These are phyloP conservation scores for Nestor notabilis DNA, from an alignment of 2,113 vertebrate species.

Conservation along the genomic window DNA sequence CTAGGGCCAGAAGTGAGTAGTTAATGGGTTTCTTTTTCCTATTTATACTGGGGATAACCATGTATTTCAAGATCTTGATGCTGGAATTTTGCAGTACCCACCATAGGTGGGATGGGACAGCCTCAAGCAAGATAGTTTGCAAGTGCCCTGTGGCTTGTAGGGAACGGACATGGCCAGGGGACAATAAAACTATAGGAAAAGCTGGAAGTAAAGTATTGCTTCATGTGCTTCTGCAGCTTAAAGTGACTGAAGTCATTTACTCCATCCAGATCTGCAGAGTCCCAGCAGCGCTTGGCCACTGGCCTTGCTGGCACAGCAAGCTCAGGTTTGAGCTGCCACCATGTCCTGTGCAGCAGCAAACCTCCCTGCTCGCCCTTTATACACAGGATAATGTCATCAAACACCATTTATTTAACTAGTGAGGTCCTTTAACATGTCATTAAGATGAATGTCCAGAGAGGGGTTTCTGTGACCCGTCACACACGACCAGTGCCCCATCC, in stretches of 20 bases:
- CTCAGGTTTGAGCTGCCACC: not conserved
- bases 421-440: not conserved
- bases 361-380: accelerated
- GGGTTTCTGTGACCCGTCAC: not conserved
- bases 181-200: not conserved
- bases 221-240: not conserved
- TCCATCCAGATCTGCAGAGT: not conserved
- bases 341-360: not conserved
- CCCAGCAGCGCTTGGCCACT: accelerated
- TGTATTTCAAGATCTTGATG: not conserved
- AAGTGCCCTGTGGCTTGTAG: not conserved
- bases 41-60: not conserved
- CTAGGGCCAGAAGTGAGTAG: not conserved
- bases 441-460: not conserved
- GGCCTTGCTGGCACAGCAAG: not conserved
- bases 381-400: not conserved
- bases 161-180: accelerated
- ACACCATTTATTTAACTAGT: not conserved
- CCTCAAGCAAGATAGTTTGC: not conserved
- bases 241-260: not conserved
- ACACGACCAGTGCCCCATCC: accelerated
- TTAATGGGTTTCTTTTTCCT: not conserved
- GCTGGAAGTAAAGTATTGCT: not conserved
- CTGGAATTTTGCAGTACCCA: not conserved
- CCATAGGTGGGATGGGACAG: not conserved